Evolutionary conservation across 2,113 vertebrate species (phyloP), one percentile per base, ranked within the genome.

Genomic region (Galbula dea): DNA sequence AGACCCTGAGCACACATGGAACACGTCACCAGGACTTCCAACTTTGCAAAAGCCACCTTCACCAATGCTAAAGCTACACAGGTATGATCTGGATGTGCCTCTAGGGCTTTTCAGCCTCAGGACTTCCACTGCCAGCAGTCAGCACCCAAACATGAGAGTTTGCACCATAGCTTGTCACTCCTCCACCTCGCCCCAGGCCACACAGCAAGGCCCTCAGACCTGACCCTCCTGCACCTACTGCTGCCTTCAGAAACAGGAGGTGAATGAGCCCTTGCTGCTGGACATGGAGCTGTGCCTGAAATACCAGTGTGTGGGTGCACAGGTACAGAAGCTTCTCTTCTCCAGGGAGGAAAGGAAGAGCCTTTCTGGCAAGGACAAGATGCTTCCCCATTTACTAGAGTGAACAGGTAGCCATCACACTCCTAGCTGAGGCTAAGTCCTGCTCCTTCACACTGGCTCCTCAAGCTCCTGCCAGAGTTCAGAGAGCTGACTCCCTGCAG

Each of bases 51-150:
- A 66, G 72, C 72, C 52, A 48, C 48, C 24, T 18, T 48, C 7
- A 1, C 12, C 0, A 0, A 22, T 3, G 12, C n/a, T 66, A 27
- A 37, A 58, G 9, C 58, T 34, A 11, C 22, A 3, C 0, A 3
- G 29, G 30, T 26, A 6, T 13, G 10, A 16, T 3, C 39, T 18
- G 24, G 76, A 17, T 11, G 51, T 20, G 34, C 18, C 55, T 65
- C 4, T 0, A 55, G 49, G 55, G 6, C 49, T 62, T 7, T 4
- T 11, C 39, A 66, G 58, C 45, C 63, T 51, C 11, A 3, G 11
- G 39, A 45, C 77, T 68, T 37, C 30, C 27, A 4, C 27, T 34
- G 66, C 46, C 36, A 12, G 13, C 2, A 24, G 45, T 7, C 21
- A 27, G 21, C 11, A n/a, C 11, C 17, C 0, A 9, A 63, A 15